These are phyloP conservation scores for Scolopax bukidnonensis DNA, from an alignment of 2,797 vertebrate species.

Conservation along the genomic window DNA sequence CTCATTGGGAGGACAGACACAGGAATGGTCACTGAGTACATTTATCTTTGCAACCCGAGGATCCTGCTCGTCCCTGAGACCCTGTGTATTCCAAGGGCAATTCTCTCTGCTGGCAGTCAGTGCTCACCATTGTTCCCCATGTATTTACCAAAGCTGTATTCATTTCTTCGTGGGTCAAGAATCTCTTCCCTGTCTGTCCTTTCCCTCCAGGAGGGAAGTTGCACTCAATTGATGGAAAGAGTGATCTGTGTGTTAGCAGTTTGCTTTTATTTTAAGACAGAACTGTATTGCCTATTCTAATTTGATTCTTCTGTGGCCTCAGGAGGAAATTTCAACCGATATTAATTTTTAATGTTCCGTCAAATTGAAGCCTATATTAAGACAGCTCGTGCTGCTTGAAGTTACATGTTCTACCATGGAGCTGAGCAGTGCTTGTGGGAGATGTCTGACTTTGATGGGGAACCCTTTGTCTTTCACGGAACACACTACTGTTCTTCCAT, in stretches of 20 bases:
- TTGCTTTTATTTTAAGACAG: neutral
- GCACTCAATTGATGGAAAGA: neutral
- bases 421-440: neutral
- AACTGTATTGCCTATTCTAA: neutral
- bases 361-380: neutral
- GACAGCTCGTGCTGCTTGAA: neutral
- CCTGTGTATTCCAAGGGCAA: fast-evolving
- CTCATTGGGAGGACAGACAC: neutral
- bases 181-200: neutral
- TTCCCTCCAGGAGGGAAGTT: neutral
- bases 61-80: neutral
- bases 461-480: neutral
- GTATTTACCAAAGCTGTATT: neutral
- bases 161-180: neutral
- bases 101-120: neutral
- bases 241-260: neutral
- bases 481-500: neutral
- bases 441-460: neutral
- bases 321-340: neutral
- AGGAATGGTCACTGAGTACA: fast-evolving
- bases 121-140: neutral
- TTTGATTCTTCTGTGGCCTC: neutral
- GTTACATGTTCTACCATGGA: fast-evolving
- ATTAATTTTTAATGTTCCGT: neutral
- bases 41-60: neutral